Base-by-base conservation (phyloP, 2,797 vertebrate species). In the Periparus ater region DNA sequence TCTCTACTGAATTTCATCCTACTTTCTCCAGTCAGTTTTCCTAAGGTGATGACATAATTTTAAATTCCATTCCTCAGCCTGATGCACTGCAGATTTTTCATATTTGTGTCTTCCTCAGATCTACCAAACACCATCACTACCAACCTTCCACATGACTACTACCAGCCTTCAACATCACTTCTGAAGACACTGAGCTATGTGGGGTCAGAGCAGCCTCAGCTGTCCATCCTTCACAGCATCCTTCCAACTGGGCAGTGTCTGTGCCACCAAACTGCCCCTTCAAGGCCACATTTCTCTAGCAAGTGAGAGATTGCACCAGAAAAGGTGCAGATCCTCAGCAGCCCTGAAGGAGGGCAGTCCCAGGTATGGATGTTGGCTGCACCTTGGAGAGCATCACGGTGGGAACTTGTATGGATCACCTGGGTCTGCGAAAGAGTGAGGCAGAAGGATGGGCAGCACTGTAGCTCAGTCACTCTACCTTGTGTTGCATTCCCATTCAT, bases 381-480 rank as follows among this genome's bases (percentile, higher is more conserved):
- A 50, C 32, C 34, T 51, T 57, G 32, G 15, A 38, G 13, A 67
- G 5, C 3, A 2, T 19, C 30, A 75, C 0, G 0, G 34, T 44
- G 47, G 38, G 27, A 68, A 53, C 6, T 13, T 73, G 15, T 22
- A 2, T 1, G n/a, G 47, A 48, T 88, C 38, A 44, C 12, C 40
- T 36, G 34, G 22, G 18, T 68, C 47, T 72, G 27, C 1, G 6
- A 88, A 84, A 63, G 38, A 2, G 1, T 1, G 0, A 22, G 27
- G 10, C 25, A 85, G 62, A 72, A 58, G 38, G 25, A 32, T 11
- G 18, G 54, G 26, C 23, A 88, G 20, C 13, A 25, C 0, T 23
- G 3, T 57, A 45, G 36, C 23, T 73, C 74, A 45, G 38, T 29
- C 61, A 27, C 25, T 74, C 50, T 58, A 11, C 40, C 15, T 88